Evolutionary conservation across 2,888 invertebrate species (phyloP).

Genomic region (Drosophila villosipedis): DNA sequence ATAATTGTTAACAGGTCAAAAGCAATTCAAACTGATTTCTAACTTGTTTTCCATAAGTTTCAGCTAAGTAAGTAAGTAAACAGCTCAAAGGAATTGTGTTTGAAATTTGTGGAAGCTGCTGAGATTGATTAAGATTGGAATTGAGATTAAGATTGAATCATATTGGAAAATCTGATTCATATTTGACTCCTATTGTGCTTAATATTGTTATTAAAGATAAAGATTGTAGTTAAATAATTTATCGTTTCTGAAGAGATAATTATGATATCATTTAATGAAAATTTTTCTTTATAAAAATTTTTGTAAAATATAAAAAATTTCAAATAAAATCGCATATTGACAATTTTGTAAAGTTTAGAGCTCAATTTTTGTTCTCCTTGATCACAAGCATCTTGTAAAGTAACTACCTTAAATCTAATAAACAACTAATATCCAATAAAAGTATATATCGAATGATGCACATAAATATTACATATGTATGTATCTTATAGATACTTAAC

Average conservation of each 20-base stretch:
- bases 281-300: background rate
- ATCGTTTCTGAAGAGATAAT: background rate
- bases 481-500: background rate
- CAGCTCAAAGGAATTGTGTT: background rate
- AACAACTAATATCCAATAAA: background rate
- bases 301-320: background rate
- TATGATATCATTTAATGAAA: background rate
- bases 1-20: conserved; percentile 12
- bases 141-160: background rate
- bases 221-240: background rate
- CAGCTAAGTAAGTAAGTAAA: background rate
- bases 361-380: background rate
- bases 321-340: too few species aligned
- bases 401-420: too few species aligned
- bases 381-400: background rate
- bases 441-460: background rate
- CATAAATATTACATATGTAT: background rate
- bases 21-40: background rate
- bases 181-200: background rate
- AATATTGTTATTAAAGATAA: background rate
- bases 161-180: background rate
- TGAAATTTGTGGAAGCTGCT: background rate
- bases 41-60: background rate
- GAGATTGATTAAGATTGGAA: background rate
- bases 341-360: too few species aligned